A percentile compares a stretch with the other conserved stretches of the same genome.
Conservation (phyloP, 2,888 invertebrate genomes). For the Sinohyriopsis cumingii region DNA sequence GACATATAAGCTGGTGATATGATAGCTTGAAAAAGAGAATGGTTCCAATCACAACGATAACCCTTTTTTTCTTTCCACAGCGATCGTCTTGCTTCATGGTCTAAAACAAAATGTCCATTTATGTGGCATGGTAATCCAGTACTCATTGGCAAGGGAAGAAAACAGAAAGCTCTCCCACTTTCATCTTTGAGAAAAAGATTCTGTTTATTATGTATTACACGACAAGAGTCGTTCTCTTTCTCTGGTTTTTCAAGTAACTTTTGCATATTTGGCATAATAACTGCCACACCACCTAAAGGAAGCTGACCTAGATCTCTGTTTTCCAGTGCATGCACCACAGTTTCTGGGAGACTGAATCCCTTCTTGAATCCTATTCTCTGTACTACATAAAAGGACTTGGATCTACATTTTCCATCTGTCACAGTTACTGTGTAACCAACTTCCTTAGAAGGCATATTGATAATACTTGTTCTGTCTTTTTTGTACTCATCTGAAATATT, state of each 20-base stretch:
- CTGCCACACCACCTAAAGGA: conserved; percentile 45
- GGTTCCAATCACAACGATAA: conserved; percentile 55
- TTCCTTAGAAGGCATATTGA: background rate
- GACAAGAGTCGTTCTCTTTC: background rate
- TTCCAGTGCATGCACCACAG: conserved; percentile 38
- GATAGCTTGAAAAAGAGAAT: conserved; percentile 37
- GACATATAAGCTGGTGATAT: conserved; percentile 54
- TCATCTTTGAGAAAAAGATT: background rate
- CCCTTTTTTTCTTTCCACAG: conserved; percentile 36
- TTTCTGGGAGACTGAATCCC: conserved; percentile 18
- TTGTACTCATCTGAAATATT: background rate
- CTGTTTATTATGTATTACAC: background rate
- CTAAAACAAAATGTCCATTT: conserved; percentile 59
- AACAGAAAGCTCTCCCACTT: conserved; percentile 46
- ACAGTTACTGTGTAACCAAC: conserved; percentile 2
- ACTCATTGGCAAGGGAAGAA: conserved; percentile 53
- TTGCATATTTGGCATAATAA: conserved; percentile 5
- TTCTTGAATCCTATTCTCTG: conserved; percentile 11
- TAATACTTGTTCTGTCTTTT: background rate
- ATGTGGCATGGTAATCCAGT: conserved; percentile 57
- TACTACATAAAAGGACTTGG: conserved; percentile 8
- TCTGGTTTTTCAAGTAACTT: background rate
- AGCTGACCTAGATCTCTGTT: conserved; percentile 42
- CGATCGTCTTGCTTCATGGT: conserved; percentile 52
- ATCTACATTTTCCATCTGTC: conserved; percentile 1